phyloP scores from a whole-genome alignment of 2,113 vertebrate genomes.

The Anser brachyrhynchus region DNA sequence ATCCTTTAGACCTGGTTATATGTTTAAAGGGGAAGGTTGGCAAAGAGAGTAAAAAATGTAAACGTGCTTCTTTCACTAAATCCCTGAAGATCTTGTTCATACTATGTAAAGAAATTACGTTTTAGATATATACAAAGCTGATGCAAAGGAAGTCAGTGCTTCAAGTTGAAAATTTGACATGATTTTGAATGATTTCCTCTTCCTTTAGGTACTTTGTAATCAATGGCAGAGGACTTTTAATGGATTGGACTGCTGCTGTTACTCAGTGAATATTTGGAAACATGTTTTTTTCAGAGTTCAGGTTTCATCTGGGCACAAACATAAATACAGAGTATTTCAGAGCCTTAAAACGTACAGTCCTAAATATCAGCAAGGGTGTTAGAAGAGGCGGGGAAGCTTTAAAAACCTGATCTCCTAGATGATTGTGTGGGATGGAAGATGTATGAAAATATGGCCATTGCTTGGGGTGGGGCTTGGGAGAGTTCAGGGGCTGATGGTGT shows the following conservation, averaged over 20 bases:
- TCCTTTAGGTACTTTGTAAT: not conserved
- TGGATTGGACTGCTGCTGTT: not conserved
- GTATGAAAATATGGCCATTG: not conserved
- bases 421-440: not conserved
- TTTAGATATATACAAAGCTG: not conserved
- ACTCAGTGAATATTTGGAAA: not conserved
- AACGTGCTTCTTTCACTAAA: not conserved
- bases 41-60: not conserved
- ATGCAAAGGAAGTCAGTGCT: not conserved
- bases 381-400: not conserved
- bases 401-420: not conserved
- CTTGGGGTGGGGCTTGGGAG: not conserved
- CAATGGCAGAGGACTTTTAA: not conserved
- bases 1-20: not conserved
- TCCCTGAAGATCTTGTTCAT: not conserved
- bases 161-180: not conserved
- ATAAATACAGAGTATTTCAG: not conserved
- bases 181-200: not conserved
- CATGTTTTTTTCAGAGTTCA: not conserved
- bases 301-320: not conserved
- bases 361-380: not conserved
- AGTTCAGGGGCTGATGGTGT: not conserved
- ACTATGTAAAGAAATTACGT: not conserved
- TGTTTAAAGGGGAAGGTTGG: conserved; percentile 6
- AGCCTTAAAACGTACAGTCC: not conserved